These are phyloP conservation scores for Erebia palarica DNA, from an alignment of 2,888 invertebrate genomes.

Conservation along the genomic window DNA sequence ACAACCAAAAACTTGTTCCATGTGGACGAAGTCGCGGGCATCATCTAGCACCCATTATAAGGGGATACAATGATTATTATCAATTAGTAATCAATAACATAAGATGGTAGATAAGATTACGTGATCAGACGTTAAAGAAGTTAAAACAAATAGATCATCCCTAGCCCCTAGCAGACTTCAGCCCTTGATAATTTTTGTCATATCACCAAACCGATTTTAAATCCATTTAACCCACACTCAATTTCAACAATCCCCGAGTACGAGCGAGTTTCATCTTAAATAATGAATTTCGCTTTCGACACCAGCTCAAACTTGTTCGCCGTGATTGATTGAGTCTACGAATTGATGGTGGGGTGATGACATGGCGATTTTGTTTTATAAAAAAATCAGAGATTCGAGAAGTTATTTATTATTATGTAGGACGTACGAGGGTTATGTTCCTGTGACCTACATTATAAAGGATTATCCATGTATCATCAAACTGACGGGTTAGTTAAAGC, in stretches of 20 bases:
- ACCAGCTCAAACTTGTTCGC: constrained; percentile 26
- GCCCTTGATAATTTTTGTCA: background rate
- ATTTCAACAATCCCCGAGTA: constrained; percentile 17
- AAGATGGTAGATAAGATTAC: too few species aligned
- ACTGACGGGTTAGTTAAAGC: too few species aligned
- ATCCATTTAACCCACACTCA: background rate
- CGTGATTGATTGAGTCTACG: constrained; percentile 22
- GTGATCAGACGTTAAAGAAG: too few species aligned
- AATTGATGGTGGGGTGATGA: constrained; percentile 22
- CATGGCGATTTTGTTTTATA: constrained; percentile 5
- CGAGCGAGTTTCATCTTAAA: constrained; percentile 21
- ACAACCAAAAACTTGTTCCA: too few species aligned
- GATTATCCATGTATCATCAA: too few species aligned
- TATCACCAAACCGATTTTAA: background rate
- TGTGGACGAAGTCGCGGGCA: too few species aligned
- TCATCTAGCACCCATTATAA: too few species aligned
- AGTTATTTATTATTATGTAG: background rate
- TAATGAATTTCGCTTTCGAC: constrained; percentile 26
- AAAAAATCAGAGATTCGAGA: constrained; percentile 10
- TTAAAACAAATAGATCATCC: too few species aligned
- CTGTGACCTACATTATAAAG: too few species aligned
- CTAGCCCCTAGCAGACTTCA: too few species aligned
- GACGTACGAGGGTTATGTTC: background rate
- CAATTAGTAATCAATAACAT: too few species aligned
- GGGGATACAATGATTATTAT: too few species aligned